Conservation (phyloP, 2,888 invertebrate genomes). For the Euproctis similis region DNA sequence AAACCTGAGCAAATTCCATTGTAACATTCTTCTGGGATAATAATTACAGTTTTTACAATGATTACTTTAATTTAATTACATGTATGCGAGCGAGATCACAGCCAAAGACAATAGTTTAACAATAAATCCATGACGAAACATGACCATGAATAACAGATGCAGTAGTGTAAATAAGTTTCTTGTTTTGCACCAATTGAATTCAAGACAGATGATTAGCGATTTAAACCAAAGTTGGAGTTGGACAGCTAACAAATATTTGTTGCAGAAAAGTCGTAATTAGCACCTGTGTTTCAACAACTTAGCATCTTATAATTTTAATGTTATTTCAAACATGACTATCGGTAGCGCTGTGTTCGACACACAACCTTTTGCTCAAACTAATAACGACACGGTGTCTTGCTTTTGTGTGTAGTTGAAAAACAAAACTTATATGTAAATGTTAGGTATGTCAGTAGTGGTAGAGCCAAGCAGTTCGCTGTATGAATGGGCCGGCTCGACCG, state of each 20-base stretch:
- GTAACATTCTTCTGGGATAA: no score
- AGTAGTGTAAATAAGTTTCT: no score
- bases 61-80: no score
- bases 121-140: constrained; percentile 16
- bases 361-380: constrained; percentile 5
- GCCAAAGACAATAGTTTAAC: constrained; percentile 5
- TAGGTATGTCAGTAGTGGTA: no score
- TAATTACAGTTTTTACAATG: no score
- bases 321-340: constrained; percentile 8
- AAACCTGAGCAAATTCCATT: no score
- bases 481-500: no score
- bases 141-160: constrained; percentile 28
- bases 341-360: constrained; percentile 10
- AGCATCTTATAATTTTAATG: constrained; percentile 36
- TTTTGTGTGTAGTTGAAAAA: constrained; percentile 14
- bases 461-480: no score
- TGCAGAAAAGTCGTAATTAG: constrained; percentile 48
- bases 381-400: constrained; percentile 12
- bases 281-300: constrained; percentile 56
- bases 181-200: constrained; percentile 13
- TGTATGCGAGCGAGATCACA: no score
- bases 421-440: constrained; percentile 8
- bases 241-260: constrained; percentile 22
- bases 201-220: not conserved
- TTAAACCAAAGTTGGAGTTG: constrained; percentile 11